Evolutionary conservation across 2,888 invertebrate species (phyloP), one percentile per base, ranked within the genome.

Genomic region (Dinocampus coccinellae): DNA sequence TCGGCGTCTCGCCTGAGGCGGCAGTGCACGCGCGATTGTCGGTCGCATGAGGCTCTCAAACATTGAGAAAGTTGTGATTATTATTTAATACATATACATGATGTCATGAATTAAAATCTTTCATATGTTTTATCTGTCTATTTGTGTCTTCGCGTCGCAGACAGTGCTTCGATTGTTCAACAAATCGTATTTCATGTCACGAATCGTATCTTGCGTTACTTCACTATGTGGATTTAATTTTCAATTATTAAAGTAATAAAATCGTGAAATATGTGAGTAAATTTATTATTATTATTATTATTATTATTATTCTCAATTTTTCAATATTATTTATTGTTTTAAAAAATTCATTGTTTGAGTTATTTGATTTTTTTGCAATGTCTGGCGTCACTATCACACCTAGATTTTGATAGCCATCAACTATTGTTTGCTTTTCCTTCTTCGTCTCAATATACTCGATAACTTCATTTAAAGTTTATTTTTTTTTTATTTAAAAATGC

Each of bases 1-100:
- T 69, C 64, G 69, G 24, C 58, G 39, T 62, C 47, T 66, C 67
- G 72, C 66, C 60, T 65, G 20, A 33, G 58, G 11, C 58, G 66
- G 57, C 67, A 47, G 71, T 73, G 65, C 71, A 73, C 69, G 68
- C 76, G 72, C 69, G 73, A 71, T 74, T 63, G 26, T 71, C 29
- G 63, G 33, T 34, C 60, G 65, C 39, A 57, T 64, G 47, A 69
- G 36, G 16, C 26, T 53, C 33, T 53, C 33, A 24, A 55, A 57
- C 39, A 39, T 22, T n/a, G 10, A n/a, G 7, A 33, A 24, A 24
- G 36, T 26, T 24, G 24, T 52, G 34, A n/a, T 20, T 10, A 36
- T 29, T 47, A 39, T 39, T 16, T 4, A n/a, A 9, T 16, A 16
- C 33, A 6, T 26, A 26, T 47, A 10, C 39, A 13, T 26, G 11